phyloP scores from a whole-genome alignment of 2,113 vertebrate genomes.

The Petroica traversi region DNA sequence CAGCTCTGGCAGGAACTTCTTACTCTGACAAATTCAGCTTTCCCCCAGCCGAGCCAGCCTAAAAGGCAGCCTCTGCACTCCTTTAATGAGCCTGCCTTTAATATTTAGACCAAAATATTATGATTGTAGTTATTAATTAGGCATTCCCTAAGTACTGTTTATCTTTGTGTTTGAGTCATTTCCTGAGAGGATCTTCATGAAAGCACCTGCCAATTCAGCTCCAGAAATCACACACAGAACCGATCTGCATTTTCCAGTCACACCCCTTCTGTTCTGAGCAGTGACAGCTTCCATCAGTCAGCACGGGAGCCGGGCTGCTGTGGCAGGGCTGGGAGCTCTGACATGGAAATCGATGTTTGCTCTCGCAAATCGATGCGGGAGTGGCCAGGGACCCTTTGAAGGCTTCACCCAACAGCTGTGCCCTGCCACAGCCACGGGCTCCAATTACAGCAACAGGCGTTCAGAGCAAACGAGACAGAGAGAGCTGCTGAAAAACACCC shows the following conservation, averaged over 20 bases:
- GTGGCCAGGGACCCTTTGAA: neutral
- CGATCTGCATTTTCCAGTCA: neutral
- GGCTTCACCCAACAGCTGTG: neutral
- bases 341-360: neutral
- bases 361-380: neutral
- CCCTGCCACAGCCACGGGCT: neutral
- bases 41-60: neutral
- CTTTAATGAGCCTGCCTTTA: neutral
- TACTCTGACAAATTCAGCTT: neutral
- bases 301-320: neutral
- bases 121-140: neutral
- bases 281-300: neutral
- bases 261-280: neutral
- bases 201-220: neutral
- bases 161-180: neutral
- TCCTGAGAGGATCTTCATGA: neutral
- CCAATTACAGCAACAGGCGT: neutral
- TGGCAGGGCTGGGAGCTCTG: neutral
- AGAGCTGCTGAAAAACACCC: rapidly evolving
- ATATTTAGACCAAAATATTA: neutral
- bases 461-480: neutral
- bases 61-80: neutral
- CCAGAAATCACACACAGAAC: neutral
- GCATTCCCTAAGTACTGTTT: neutral
- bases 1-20: neutral